These are phyloP conservation scores for Tragulus kanchil DNA, from an alignment of 2,113 vertebrate genomes.

Conservation along the genomic window DNA sequence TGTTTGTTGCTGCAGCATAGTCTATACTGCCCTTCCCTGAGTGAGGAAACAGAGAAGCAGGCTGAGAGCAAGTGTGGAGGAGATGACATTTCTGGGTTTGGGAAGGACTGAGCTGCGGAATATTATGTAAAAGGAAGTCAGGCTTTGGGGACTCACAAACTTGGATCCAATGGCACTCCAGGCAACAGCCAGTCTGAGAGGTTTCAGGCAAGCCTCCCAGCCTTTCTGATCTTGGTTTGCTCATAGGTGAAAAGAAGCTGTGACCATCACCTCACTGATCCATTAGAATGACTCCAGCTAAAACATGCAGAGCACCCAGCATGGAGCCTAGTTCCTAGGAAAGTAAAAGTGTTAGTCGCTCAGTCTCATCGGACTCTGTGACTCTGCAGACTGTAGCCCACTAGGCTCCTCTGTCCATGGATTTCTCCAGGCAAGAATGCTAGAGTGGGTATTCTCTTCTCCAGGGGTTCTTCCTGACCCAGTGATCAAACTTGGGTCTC, in stretches of 20 bases:
- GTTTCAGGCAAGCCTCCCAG: not conserved
- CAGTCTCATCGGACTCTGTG: not conserved
- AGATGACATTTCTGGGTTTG: not conserved
- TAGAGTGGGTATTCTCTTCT: not conserved
- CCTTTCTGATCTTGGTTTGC: not conserved
- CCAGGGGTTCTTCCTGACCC: not conserved
- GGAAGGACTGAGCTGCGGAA: not conserved
- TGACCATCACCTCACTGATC: rapidly evolving
- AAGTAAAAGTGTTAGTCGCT: not conserved
- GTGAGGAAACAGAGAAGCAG: too few relatives aligned
- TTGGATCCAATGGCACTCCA: rapidly evolving
- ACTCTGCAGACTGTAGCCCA: not conserved
- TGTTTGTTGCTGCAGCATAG: not conserved
- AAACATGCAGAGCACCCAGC: rapidly evolving
- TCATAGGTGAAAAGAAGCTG: not conserved
- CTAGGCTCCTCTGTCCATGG: not conserved
- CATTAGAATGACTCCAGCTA: not conserved
- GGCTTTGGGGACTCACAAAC: not conserved
- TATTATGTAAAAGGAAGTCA: not conserved
- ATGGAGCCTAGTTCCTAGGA: rapidly evolving
- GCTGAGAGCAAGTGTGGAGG: not conserved
- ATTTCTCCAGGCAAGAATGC: not conserved
- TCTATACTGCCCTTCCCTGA: rapidly evolving
- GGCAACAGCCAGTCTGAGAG: not conserved
- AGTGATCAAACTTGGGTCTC: not conserved